Evolutionary conservation across 1,140 invertebrate genomes (phyloP), one percentile per base, ranked within the genome.

Genomic region (Heliconius hewitsoni): DNA sequence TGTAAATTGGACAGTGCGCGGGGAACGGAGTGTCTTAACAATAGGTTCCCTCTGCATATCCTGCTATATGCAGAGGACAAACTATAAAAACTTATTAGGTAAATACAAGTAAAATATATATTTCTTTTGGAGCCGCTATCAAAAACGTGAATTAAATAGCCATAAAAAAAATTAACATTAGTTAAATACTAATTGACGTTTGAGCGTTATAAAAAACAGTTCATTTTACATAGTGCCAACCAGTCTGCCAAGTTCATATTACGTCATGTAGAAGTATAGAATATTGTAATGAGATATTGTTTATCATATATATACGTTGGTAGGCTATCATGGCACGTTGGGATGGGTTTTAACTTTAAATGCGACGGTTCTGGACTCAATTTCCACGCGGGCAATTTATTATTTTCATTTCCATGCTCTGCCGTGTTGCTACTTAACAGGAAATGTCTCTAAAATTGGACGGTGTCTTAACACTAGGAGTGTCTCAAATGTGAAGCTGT

Each of bases 131-230:
- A 9, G 55, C n/a, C 18, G 55, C 55, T 8, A n/a, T 23, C 19
- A 9, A 18, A 55, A 18, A 55, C 19, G 18, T 52, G 50, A 52
- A 18, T 52, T 52, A 5, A 52, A 52, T 52, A 52, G 2, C 16
- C 50, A 52, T 57, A 23, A 57, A 57, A 23, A 9, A 23, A 57
- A 11, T 9, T 57, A 23, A 57, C 19, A n/a, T 23, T 23, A 57
- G 9, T 57, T 57, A 57, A 57, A 57, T 57, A 57, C 8, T 57
- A 57, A 57, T 57, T 57, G 55, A 57, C 55, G 55, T 57, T 57
- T 19, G 55, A 9, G n/a, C 9, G 55, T 57, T 23, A 23, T 57
- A 57, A 57, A 8, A 55, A 57, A 57, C 55, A 23, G 8, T 23
- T 57, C n/a, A 9, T 19, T 57, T 52, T 52, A 19, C n/a, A 57